Base-by-base conservation (phyloP, 1,140 invertebrate genomes). In the Drosophila ficusphila region DNA sequence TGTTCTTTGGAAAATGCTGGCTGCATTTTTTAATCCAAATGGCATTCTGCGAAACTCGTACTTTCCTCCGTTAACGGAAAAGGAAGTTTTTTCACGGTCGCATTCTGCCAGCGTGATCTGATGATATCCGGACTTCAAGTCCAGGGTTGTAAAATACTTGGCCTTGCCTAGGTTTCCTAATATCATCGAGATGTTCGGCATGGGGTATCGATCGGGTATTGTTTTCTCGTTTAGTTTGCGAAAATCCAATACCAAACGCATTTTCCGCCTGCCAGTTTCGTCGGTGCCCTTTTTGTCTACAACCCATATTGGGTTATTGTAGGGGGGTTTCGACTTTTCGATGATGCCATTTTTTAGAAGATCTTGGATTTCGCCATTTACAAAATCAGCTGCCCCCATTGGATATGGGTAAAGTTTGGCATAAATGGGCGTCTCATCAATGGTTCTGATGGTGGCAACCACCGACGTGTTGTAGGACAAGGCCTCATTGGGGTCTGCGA, bases 261-360 rank as follows among this genome's bases (percentile, higher is more conserved):
- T 34, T 5, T 34, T 34, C 9, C 46, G 46, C 25, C 39, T 57
- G 23, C 38, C 54, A n/a, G 11, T 31, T n/a, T 21, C n/a, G 29
- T 19, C 36, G 8, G 36, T 39, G 16, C 47, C 31, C 19, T 21
- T 33, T 21, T 33, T 21, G n/a, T 31, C 3, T 29, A 38, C n/a
- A 31, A 39, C 9, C n/a, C n/a, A n/a, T n/a, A n/a, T n/a, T n/a
- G n/a, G n/a, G n/a, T n/a, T n/a, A n/a, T n/a, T n/a, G n/a, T 42
- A 31, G 16, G 51, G 51, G 25, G 33, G 25, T 19, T 23, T 21
- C 9, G 48, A 53, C 36, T 53, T 53, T 29, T 53, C n/a, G 51
- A 53, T 53, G 12, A 68, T 77, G n/a, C 60, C 52, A 25, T 69
- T 56, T 38, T 70, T 57, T 52, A 79, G 41, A 34, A 75, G 33